Conservation (phyloP, 2,113 vertebrate genomes). For the Erythrocercus mccallii region DNA sequence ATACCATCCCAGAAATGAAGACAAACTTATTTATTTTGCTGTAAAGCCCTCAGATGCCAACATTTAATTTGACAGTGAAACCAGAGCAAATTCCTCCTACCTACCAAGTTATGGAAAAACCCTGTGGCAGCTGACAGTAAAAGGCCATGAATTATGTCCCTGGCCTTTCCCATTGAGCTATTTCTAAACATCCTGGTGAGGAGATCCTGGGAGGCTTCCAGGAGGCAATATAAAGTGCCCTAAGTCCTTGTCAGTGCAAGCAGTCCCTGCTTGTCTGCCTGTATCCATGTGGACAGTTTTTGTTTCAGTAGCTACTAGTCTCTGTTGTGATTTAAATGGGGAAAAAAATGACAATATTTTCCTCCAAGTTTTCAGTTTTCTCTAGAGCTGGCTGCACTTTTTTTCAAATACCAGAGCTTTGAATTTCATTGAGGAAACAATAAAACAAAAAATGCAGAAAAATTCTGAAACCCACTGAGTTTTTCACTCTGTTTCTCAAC, state of each 20-base stretch:
- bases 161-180: background rate
- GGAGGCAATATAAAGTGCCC: background rate
- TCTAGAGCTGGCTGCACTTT: background rate
- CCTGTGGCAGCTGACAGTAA: background rate
- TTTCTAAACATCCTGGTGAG: background rate
- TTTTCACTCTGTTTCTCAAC: background rate
- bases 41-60: background rate
- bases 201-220: background rate
- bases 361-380: background rate
- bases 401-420: background rate
- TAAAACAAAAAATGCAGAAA: background rate
- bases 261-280: background rate
- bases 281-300: background rate
- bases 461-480: background rate
- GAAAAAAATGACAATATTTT: background rate
- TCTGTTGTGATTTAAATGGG: background rate
- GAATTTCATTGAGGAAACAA: constrained; percentile 11
- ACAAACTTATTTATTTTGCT: background rate
- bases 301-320: background rate
- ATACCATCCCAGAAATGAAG: background rate
- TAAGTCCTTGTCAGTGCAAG: background rate
- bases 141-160: background rate
- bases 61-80: background rate
- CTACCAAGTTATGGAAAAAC: background rate
- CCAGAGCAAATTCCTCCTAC: background rate